Conservation (phyloP, 2,888 invertebrate genomes). For the Seladonia tumulorum region DNA sequence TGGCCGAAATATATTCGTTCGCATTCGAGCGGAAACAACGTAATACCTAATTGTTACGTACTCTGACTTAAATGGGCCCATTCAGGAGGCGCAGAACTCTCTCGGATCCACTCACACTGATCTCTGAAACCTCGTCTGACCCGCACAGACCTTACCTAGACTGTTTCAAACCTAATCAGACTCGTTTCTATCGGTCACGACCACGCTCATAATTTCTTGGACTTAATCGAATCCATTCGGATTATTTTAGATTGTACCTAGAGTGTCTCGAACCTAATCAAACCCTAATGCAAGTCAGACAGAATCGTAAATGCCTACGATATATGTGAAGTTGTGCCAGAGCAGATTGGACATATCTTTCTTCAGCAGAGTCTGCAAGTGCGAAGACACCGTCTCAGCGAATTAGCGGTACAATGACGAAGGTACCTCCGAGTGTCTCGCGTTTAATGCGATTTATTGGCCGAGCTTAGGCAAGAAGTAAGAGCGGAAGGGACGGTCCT, state of each 20-base stretch:
- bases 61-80: background rate
- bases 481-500: constrained; percentile 61
- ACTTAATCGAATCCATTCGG: no score
- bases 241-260: no score
- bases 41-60: background rate
- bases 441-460: constrained; percentile 72
- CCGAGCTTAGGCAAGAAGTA: constrained; percentile 57
- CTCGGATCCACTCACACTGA: no score
- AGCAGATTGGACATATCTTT: background rate
- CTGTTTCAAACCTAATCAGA: no score
- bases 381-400: constrained; percentile 13
- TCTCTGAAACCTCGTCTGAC: no score
- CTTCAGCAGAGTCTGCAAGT: background rate
- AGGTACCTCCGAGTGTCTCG: constrained; percentile 39
- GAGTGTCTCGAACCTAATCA: no score
- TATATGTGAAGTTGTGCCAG: background rate
- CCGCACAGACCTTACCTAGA: no score
- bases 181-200: no score
- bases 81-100: no score
- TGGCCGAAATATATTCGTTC: background rate
- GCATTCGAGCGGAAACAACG: background rate
- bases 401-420: constrained; percentile 49
- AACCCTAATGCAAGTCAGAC: no score
- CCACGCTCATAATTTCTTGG: no score
- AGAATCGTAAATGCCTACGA: background rate